Conservation (phyloP, 53 echinoderm and acorn worm species). For the Arbacia lixula region DNA sequence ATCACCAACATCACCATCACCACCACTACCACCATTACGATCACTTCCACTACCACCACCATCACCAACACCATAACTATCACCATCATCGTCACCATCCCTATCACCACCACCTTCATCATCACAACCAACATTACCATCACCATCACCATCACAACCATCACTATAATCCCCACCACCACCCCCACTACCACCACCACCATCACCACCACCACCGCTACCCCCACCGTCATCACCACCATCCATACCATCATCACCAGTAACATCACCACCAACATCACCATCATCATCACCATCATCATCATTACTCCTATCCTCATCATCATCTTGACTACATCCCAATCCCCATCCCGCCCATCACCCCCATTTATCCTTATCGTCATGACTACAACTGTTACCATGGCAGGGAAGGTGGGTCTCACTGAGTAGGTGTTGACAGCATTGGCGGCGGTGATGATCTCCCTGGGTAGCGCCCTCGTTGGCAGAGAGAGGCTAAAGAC, state of each 20-base stretch:
- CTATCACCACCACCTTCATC: too few relatives aligned
- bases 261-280: not conserved
- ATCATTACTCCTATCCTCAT: not conserved
- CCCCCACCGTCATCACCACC: not conserved
- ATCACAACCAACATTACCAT: too few relatives aligned
- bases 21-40: too few relatives aligned
- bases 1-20: too few relatives aligned
- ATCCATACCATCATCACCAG: not conserved
- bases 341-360: not conserved
- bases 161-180: not conserved
- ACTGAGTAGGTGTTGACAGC: slow-evolving; percentile 48
- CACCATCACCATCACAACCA: too few relatives aligned
- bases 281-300: not conserved
- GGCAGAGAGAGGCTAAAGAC: slow-evolving; percentile 79
- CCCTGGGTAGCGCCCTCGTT: slow-evolving; percentile 80
- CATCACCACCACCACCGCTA: not conserved
- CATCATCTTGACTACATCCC: not conserved
- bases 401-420: slow-evolving; percentile 20
- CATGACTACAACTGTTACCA: not conserved
- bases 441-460: slow-evolving; percentile 70
- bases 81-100: too few relatives aligned
- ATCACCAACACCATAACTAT: too few relatives aligned
- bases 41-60: too few relatives aligned
- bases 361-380: not conserved
- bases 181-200: not conserved